Percentiles rank a stretch among this genome's conserved stretches.
Conservation (phyloP, 1,140 invertebrate genomes). For the Phenacoccus solenopsis region DNA sequence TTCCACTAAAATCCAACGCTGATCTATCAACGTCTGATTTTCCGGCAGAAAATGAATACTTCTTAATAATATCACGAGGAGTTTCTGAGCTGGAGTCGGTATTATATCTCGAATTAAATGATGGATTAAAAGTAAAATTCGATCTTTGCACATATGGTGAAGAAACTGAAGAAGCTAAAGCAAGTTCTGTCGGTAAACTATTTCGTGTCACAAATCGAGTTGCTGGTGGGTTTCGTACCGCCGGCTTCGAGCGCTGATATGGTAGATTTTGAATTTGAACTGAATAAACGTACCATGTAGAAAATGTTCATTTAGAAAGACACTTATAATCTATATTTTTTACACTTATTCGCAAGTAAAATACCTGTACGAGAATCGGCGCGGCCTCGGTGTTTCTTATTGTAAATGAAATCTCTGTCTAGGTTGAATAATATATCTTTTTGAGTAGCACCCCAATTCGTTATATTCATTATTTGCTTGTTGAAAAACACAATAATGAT, state of each 20-base stretch:
- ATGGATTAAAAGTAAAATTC: not conserved
- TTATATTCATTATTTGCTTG: not conserved
- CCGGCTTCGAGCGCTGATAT: not conserved
- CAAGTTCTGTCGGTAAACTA: not conserved
- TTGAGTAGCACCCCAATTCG: not conserved
- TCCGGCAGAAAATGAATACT: not conserved
- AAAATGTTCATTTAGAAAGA: not conserved
- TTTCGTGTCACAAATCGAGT: not conserved
- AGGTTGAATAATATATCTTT: not conserved
- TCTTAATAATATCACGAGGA: not conserved
- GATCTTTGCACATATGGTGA: not conserved
- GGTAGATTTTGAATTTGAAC: not conserved
- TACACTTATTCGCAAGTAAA: not conserved
- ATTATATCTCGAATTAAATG: not conserved
- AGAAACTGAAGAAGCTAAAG: not conserved
- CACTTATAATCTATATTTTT: too few relatives aligned
- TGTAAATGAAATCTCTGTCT: not conserved
- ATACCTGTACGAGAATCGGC: not conserved
- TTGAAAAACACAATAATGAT: too few relatives aligned
- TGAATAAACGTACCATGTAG: not conserved
- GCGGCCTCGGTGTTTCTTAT: not conserved
- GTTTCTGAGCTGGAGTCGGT: not conserved
- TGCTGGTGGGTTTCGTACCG: not conserved
- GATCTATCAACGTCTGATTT: not conserved
- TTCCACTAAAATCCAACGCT: not conserved